These are phyloP conservation scores for Eucriotettix oculatus DNA, from an alignment of 2,888 invertebrate genomes.

Conservation along the genomic window DNA sequence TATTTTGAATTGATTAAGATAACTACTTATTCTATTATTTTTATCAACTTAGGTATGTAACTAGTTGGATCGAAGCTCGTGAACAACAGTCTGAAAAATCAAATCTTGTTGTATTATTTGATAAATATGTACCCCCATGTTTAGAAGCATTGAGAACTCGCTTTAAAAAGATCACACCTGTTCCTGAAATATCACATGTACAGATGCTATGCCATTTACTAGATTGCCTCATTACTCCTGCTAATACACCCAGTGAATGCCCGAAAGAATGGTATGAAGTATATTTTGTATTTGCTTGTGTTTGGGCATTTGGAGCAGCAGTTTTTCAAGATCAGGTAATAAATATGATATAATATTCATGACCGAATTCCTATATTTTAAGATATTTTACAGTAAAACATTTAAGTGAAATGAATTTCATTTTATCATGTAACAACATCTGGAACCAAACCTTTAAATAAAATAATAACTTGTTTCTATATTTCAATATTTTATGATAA, in stretches of 20 bases:
- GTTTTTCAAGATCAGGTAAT: slow-evolving; percentile 62
- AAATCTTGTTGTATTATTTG: slow-evolving; percentile 65
- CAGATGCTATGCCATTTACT: slow-evolving; percentile 75
- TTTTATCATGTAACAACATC: too few species aligned
- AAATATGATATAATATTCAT: not conserved
- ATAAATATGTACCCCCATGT: slow-evolving; percentile 78
- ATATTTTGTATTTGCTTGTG: slow-evolving; percentile 76
- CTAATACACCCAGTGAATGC: slow-evolving; percentile 69
- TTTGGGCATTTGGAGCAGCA: slow-evolving; percentile 90
- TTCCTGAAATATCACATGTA: slow-evolving; percentile 78
- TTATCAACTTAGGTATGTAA: slow-evolving; percentile 44
- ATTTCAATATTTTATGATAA: too few species aligned
- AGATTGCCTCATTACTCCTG: slow-evolving; percentile 65
- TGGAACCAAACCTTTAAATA: too few species aligned
- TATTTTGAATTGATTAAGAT: too few species aligned
- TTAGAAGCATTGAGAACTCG: slow-evolving; percentile 55
- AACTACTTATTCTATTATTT: too few species aligned
- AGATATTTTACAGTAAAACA: too few species aligned
- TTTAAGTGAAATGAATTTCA: too few species aligned
- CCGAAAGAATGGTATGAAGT: slow-evolving; percentile 90
- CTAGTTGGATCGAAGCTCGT: slow-evolving; percentile 74
- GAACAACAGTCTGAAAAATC: slow-evolving; percentile 56
- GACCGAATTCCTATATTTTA: too few species aligned
- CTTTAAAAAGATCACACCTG: slow-evolving; percentile 80
- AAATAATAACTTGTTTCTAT: too few species aligned